Percentiles rank a stretch among this genome's conserved stretches.
Evolutionary conservation across 37 sponge, comb jelly and placozoan genomes (phyloP).

Genomic region (Halichondria panicea): DNA sequence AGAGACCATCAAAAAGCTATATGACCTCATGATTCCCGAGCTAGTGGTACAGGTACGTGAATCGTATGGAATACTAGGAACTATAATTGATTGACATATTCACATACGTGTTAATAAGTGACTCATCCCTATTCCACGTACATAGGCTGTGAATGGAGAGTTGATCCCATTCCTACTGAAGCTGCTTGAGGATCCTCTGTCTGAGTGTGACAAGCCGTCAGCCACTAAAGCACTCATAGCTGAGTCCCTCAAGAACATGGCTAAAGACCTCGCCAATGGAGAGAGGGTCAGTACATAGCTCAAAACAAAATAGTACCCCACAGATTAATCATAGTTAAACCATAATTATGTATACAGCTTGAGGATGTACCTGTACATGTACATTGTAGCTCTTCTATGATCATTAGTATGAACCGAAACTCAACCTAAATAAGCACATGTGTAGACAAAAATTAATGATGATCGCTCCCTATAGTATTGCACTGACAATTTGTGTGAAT

Average conservation of each 20-base stretch:
- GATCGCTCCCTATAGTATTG: too few species aligned
- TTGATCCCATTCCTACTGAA: conserved; percentile 84
- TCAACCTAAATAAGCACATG: too few species aligned
- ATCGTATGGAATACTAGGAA: too few species aligned
- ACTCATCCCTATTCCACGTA: background rate
- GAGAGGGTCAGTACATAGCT: conserved; percentile 78
- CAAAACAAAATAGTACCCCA: too few species aligned
- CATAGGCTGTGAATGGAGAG: conserved; percentile 81
- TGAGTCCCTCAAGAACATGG: conserved; percentile 93
- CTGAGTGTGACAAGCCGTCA: conserved; percentile 83
- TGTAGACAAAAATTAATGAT: too few species aligned
- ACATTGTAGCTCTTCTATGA: too few species aligned
- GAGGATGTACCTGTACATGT: too few species aligned
- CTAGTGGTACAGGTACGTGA: conserved; percentile 74
- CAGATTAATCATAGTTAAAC: too few species aligned
- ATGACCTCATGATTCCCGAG: conserved; percentile 68
- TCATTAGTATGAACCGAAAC: too few species aligned
- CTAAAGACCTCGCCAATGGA: conserved; percentile 88
- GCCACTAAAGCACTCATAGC: conserved; percentile 98
- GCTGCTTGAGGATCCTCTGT: conserved; percentile 79
- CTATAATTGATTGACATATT: too few species aligned
- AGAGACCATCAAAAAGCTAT: conserved; percentile 79
- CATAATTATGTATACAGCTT: too few species aligned
- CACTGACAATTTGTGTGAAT: too few species aligned
- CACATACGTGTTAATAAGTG: background rate